Evolutionary conservation across 1,140 invertebrate genomes (phyloP).

Genomic region (Choristoneura fumiferana): DNA sequence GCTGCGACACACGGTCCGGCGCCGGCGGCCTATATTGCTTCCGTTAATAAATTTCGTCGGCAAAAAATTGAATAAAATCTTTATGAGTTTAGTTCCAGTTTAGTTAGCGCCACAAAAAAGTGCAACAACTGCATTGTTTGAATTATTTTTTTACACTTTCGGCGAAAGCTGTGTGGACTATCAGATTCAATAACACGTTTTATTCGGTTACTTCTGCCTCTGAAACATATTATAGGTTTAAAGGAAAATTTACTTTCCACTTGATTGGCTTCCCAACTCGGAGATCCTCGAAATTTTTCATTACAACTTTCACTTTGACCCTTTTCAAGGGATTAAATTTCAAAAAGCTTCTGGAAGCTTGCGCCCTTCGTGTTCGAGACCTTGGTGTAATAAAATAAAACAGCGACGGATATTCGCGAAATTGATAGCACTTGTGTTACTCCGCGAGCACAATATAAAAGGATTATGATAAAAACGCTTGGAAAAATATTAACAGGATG

Average conservation of each 20-base stretch:
- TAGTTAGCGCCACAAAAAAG: neutral
- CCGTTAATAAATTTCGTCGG: slow-evolving; percentile 7
- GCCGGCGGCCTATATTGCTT: slow-evolving; percentile 12
- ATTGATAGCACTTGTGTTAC: neutral
- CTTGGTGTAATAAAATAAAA: slow-evolving; percentile 9
- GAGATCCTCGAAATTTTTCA: neutral
- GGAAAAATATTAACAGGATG: slow-evolving; percentile 4
- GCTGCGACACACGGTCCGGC: neutral
- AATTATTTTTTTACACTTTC: no score
- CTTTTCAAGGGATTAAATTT: slow-evolving; percentile 10
- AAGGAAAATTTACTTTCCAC: neutral
- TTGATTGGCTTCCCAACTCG: neutral
- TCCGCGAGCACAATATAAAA: neutral
- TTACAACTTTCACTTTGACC: slow-evolving; percentile 12
- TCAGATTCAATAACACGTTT: no score
- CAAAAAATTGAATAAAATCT: slow-evolving; percentile 2
- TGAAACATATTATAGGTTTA: neutral
- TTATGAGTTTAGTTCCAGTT: neutral
- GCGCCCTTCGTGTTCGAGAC: slow-evolving; percentile 1
- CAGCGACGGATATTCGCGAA: neutral
- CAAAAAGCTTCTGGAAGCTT: neutral
- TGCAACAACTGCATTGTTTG: no score
- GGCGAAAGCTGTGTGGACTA: no score
- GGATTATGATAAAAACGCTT: neutral
- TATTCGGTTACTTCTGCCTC: no score